Evolutionary conservation across 2,888 invertebrate species (phyloP).

Genomic region (Vesta saturnalis): DNA sequence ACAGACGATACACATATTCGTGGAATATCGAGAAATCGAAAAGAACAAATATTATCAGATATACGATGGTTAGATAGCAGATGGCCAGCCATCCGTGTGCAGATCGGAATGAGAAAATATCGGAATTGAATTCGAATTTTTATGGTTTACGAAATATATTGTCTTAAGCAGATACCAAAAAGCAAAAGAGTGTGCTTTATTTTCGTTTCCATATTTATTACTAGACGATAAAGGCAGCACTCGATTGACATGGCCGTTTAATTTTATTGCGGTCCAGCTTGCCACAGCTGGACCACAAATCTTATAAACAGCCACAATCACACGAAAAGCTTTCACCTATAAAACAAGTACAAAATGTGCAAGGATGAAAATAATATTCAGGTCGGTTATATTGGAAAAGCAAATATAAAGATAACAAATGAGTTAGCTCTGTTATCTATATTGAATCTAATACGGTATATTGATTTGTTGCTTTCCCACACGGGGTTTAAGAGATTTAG

Average conservation of each 20-base stretch:
- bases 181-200: constrained; percentile 14
- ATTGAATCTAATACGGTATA: background rate
- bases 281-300: constrained; percentile 32
- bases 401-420: background rate
- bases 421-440: background rate
- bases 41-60: constrained; percentile 35
- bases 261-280: constrained; percentile 36
- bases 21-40: constrained; percentile 29
- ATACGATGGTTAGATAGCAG: constrained; percentile 28
- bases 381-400: background rate
- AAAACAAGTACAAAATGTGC: background rate
- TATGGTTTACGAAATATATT: constrained; percentile 32
- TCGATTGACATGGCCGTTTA: constrained; percentile 32
- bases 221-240: constrained; percentile 14
- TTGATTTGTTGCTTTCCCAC: background rate
- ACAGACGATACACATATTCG: constrained; percentile 36
- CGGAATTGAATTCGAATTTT: constrained; percentile 38
- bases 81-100: constrained; percentile 30
- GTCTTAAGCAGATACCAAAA: constrained; percentile 27
- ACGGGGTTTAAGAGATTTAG: background rate
- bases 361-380: background rate
- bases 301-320: constrained; percentile 19
- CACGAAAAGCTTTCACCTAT: constrained; percentile 13
- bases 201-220: constrained; percentile 23
- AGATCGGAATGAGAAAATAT: constrained; percentile 17